A percentile compares a stretch with the other conserved stretches of the same genome.
Conservation (phyloP, 1,140 invertebrate genomes). For the Adelges cooleyi region DNA sequence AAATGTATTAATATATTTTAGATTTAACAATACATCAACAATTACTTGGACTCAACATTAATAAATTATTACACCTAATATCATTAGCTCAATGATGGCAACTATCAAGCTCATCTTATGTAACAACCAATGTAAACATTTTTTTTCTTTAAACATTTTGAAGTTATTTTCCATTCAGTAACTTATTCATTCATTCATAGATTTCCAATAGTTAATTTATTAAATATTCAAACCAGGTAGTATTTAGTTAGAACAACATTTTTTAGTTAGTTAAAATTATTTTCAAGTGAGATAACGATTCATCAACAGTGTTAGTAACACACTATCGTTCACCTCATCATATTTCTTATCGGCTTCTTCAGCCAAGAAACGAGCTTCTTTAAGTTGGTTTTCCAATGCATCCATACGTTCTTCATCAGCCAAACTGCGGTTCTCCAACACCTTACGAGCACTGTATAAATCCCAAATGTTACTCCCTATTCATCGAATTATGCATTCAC, state of each 20-base stretch:
- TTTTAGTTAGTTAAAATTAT: conserved; percentile 1
- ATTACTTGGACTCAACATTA: too few species aligned
- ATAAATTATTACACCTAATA: too few species aligned
- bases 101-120: too few species aligned
- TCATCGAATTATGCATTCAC: not conserved
- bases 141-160: not conserved
- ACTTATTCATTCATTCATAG: not conserved
- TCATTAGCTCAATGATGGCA: too few species aligned
- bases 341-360: conserved; percentile 99
- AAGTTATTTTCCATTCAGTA: not conserved
- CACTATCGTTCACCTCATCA: conserved; percentile 78
- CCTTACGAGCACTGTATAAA: conserved; percentile 58
- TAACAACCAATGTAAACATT: too few species aligned
- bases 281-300: conserved; percentile 27
- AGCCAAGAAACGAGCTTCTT: conserved; percentile 98
- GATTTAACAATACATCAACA: too few species aligned
- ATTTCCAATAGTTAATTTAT: not conserved
- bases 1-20: too few species aligned
- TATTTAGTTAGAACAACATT: not conserved
- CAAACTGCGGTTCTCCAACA: conserved; percentile 98
- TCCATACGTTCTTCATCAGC: conserved; percentile 99
- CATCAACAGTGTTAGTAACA: conserved; percentile 27
- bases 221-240: not conserved
- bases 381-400: conserved; percentile 95
- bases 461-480: conserved; percentile 20